These are phyloP conservation scores for Chlorodrepanis virens DNA, from an alignment of 2,113 vertebrate species.

Conservation along the genomic window DNA sequence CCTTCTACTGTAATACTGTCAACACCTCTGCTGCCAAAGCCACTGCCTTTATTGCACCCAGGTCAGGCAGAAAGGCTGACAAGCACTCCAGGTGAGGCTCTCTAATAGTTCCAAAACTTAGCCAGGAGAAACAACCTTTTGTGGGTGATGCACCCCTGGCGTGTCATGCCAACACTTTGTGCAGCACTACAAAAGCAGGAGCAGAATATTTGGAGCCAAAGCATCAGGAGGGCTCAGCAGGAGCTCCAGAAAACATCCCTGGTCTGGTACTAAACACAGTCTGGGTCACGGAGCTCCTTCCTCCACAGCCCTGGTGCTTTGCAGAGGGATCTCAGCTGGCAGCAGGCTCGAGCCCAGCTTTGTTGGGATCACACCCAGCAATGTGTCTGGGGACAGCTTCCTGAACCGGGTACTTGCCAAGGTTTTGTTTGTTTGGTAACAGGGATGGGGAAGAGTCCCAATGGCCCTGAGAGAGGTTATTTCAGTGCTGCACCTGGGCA, in stretches of 20 bases:
- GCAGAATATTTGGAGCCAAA: neutral
- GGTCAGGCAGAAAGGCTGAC: neutral
- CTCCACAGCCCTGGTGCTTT: neutral
- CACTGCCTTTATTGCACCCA: neutral
- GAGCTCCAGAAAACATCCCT: neutral
- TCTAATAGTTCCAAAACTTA: accelerated
- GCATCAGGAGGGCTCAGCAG: neutral
- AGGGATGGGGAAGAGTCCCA: neutral
- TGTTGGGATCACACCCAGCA: conserved; percentile 18
- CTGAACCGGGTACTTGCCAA: neutral
- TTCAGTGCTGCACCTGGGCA: conserved; percentile 4
- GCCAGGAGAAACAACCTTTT: neutral
- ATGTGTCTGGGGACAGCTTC: conserved; percentile 38
- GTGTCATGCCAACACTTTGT: neutral
- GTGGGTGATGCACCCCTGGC: neutral
- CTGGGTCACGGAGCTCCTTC: neutral
- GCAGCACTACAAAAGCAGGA: neutral
- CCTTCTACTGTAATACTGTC: neutral
- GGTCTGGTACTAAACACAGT: accelerated
- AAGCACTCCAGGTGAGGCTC: neutral
- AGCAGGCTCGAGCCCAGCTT: neutral
- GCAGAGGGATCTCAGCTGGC: conserved; percentile 23
- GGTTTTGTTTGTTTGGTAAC: conserved; percentile 24
- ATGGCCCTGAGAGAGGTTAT: neutral
- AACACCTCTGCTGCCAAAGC: neutral